Base-by-base conservation (phyloP, 2,113 vertebrate genomes). In the Caretta caretta region DNA sequence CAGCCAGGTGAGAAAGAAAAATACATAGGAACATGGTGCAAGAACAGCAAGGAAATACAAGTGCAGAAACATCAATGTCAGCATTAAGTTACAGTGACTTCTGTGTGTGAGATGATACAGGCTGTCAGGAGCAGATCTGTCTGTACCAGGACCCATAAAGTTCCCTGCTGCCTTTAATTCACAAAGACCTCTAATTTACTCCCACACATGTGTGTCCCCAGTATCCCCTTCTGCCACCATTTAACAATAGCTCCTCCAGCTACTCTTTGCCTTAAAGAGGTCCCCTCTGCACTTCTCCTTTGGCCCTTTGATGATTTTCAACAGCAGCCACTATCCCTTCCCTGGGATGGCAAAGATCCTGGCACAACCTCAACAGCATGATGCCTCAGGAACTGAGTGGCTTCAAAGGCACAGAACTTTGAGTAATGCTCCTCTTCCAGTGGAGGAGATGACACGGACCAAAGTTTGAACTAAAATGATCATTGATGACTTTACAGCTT, bases 1-100 rank as follows among this genome's bases (percentile, higher is more conserved):
- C 81, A 91, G 81, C 25, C 83, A 42, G 49, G 87, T 88, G 92
- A 27, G 83, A 92, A n/a, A 31, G 57, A 92, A 84, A 65, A 92
- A 90, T 89, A 95, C 25, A 94, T 17, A 69, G 75, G 20, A 76
- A 84, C 84, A 12, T 2, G 0, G 59, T 56, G 59, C 42, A 81
- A 90, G 91, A 92, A 10, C 85, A 80, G 62, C 1, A 1, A 50
- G 78, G 56, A 83, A 90, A 56, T 20, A 29, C 22, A 2, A 4
- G 31, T 46, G 27, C 54, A 51, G 92, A 92, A 93, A 3, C 25
- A 48, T 48, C 75, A 78, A 48, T 48, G 42, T 78, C 24, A 25
- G 75, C 24, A 48, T 14, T 48, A 13, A 46, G 42, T 8, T 78
- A 38, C 53, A 27, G 14, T 46, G 17, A 56, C 38, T 54, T 57